Evolutionary conservation across 2,888 invertebrate species (phyloP).

Genomic region (Chrysomela aeneicollis): DNA sequence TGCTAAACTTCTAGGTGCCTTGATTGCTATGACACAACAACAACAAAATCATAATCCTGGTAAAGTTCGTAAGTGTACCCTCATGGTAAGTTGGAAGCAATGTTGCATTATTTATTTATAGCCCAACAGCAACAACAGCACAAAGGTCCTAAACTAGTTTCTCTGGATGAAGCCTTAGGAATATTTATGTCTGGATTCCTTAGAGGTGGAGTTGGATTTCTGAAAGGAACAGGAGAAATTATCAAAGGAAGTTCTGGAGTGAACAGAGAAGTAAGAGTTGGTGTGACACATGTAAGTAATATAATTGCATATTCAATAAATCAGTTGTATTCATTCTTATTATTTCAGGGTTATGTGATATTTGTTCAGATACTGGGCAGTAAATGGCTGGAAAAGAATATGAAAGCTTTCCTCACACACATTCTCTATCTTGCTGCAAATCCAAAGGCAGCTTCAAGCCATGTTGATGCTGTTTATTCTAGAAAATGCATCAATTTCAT

Average conservation of each 20-base stretch:
- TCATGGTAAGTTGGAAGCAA: not conserved
- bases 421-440: conserved; percentile 93
- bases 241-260: conserved; percentile 94
- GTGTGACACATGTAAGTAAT: conserved; percentile 87
- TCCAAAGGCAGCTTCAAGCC: conserved; percentile 94
- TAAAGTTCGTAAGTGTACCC: conserved; percentile 56
- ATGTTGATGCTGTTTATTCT: conserved; percentile 97
- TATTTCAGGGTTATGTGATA: conserved; percentile 87
- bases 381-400: conserved; percentile 93
- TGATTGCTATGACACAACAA: conserved; percentile 86
- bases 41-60: conserved; percentile 61
- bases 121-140: conserved; percentile 43
- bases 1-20: conserved; percentile 87
- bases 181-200: conserved; percentile 94
- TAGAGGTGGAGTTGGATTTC: conserved; percentile 90
- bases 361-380: conserved; percentile 94
- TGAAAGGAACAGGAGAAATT: conserved; percentile 93
- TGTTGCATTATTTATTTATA: conserved; percentile 9
- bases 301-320: not conserved
- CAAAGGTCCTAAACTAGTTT: conserved; percentile 70
- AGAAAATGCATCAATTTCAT: conserved; percentile 97
- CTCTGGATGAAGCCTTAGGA: conserved; percentile 90
- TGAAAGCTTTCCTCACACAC: conserved; percentile 86
- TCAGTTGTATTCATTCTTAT: not conserved
- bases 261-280: conserved; percentile 95